Evolutionary conservation across 2,797 vertebrate species (phyloP).

Genomic region (Myripristis jacobus): DNA sequence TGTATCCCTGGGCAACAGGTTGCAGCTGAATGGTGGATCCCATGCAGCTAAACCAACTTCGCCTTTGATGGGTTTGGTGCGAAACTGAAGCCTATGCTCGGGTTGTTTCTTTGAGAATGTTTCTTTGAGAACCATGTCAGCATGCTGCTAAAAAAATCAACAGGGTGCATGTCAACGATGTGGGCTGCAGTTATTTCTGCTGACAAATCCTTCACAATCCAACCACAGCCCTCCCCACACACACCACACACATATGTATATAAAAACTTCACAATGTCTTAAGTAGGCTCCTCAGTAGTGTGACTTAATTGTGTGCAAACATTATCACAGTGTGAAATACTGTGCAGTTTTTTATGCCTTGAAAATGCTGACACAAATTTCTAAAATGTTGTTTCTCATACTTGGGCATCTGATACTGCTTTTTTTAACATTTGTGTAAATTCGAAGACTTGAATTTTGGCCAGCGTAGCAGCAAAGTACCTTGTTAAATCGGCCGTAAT

Average conservation of each 20-base stretch:
- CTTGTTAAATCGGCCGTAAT: neutral
- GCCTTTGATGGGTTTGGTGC: neutral
- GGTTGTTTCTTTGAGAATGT: conserved; percentile 1
- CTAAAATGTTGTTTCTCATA: too few relatives aligned
- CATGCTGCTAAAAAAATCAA: neutral
- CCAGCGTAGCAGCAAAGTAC: too few relatives aligned
- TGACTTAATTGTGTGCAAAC: neutral
- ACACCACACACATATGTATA: too few relatives aligned
- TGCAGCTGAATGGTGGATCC: neutral
- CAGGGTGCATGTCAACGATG: neutral
- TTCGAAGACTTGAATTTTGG: too few relatives aligned
- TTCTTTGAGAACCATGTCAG: neutral
- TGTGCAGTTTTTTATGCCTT: neutral
- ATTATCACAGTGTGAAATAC: neutral
- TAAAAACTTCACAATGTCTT: neutral
- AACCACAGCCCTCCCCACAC: too few relatives aligned
- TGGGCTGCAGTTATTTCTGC: neutral
- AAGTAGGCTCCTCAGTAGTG: neutral
- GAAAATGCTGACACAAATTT: neutral
- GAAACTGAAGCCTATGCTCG: conserved; percentile 23
- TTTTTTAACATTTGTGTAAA: too few relatives aligned
- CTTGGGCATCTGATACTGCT: too few relatives aligned
- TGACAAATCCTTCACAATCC: neutral
- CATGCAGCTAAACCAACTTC: conserved; percentile 8
- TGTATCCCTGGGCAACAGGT: conserved; percentile 37